Percentiles rank a stretch among this genome's conserved stretches.
Evolutionary conservation across 2,113 vertebrate species (phyloP).

Genomic region (Mesembrinibis cayennensis): DNA sequence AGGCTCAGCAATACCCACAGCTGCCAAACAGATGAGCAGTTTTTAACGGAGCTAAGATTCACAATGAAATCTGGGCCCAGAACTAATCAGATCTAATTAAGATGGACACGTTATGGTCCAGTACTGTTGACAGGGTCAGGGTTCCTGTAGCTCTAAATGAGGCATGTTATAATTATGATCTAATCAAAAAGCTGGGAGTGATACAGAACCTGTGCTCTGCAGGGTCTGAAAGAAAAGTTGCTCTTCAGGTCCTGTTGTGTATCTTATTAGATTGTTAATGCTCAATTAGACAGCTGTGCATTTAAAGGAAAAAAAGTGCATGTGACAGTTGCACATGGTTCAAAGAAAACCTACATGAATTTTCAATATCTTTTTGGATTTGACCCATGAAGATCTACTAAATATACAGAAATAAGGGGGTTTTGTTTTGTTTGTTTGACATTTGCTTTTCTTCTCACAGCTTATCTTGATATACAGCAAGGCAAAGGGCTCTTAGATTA

Average conservation of each 20-base stretch:
- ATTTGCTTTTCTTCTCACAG: neutral
- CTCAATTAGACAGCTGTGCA: conserved; percentile 65
- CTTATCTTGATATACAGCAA: neutral
- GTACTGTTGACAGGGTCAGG: conserved; percentile 67
- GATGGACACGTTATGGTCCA: conserved; percentile 75
- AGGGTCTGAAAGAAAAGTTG: conserved; percentile 51
- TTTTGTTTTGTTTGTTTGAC: neutral
- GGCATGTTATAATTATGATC: conserved; percentile 80
- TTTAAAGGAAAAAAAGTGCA: neutral
- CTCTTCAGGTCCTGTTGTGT: conserved; percentile 49
- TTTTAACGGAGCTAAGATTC: conserved; percentile 37
- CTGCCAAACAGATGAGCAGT: conserved; percentile 75
- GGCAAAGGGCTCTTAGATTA: neutral
- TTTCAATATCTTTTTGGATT: neutral
- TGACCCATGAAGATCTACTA: neutral
- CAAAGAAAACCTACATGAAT: neutral
- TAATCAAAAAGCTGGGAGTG: conserved; percentile 82
- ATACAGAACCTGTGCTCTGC: conserved; percentile 69
- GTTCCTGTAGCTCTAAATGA: conserved; percentile 78
- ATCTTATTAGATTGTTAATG: conserved; percentile 70
- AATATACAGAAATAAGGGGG: neutral
- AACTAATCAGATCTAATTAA: conserved; percentile 86
- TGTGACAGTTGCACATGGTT: neutral
- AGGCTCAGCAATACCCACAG: conserved; percentile 36
- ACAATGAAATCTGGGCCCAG: conserved; percentile 69